phyloP scores from a whole-genome alignment of 1,140 invertebrate genomes.

The Aphis craccivora region DNA sequence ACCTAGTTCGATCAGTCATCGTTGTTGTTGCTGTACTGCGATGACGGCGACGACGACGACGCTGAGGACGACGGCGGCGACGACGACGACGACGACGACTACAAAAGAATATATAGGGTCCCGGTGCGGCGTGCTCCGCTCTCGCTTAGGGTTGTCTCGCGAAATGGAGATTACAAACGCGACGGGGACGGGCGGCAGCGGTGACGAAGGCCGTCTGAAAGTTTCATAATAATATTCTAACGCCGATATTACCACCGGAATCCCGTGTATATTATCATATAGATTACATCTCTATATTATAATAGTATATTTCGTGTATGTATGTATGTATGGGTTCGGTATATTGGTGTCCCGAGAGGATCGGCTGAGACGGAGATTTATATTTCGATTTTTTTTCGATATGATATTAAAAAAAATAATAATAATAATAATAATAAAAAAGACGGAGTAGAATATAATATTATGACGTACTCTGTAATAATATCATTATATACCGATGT shows the following conservation, averaged over 20 bases:
- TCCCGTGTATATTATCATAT: slow-evolving; percentile 47
- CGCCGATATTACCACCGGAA: slow-evolving; percentile 25
- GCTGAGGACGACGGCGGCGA: neutral
- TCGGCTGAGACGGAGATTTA: neutral
- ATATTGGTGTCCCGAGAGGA: slow-evolving; percentile 3
- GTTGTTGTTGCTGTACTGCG: neutral
- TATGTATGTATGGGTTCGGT: neutral
- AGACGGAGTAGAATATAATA: neutral
- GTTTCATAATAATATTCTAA: slow-evolving; percentile 45
- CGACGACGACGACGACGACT: neutral
- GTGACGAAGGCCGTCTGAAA: neutral
- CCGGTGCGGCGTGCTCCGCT: neutral
- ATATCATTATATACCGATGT: neutral
- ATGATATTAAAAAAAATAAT: slow-evolving; percentile 1
- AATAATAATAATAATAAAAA: neutral
- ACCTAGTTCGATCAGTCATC: slow-evolving; percentile 53
- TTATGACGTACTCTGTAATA: neutral
- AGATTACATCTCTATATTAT: slow-evolving; percentile 39
- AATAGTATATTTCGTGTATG: neutral
- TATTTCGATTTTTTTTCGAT: neutral
- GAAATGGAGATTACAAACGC: slow-evolving; percentile 23
- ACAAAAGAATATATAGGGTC: slow-evolving; percentile 33
- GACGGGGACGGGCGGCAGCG: neutral
- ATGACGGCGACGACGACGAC: neutral
- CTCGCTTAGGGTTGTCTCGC: slow-evolving; percentile 26